phyloP scores from a whole-genome alignment of 2,113 vertebrate genomes.

The Tenrec ecaudatus region DNA sequence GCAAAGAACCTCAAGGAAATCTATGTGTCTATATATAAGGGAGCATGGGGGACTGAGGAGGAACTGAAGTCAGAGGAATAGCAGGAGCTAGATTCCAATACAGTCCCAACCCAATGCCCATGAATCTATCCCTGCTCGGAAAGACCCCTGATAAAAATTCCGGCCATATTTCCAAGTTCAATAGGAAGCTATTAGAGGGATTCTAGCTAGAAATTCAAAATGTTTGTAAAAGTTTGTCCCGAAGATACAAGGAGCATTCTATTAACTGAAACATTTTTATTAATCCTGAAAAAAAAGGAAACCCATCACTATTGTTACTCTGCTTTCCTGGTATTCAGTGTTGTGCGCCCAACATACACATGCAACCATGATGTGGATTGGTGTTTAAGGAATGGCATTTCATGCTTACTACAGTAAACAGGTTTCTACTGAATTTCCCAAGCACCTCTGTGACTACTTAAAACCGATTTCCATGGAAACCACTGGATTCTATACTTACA shows the following conservation, averaged over 20 bases:
- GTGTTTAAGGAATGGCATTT: no score
- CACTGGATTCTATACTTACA: background rate
- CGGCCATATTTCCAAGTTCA: background rate
- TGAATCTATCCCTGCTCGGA: background rate
- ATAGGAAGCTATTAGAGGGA: background rate
- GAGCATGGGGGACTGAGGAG: background rate
- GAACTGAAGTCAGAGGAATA: fast-evolving
- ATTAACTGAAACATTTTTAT: background rate
- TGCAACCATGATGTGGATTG: no score
- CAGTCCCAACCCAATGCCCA: background rate
- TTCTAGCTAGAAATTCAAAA: background rate
- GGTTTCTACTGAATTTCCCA: fast-evolving
- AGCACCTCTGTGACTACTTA: background rate
- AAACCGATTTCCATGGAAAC: background rate
- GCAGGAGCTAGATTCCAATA: background rate
- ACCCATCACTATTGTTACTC: background rate
- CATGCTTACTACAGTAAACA: background rate
- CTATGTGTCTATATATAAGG: background rate
- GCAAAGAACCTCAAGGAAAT: background rate
- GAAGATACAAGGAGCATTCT: background rate
- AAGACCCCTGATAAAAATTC: background rate
- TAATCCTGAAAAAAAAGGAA: background rate
- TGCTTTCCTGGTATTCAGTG: background rate
- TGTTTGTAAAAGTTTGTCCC: background rate
- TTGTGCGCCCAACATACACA: background rate